Base-by-base conservation (phyloP, 2,797 vertebrate genomes). In the Moxostoma hubbsi region DNA sequence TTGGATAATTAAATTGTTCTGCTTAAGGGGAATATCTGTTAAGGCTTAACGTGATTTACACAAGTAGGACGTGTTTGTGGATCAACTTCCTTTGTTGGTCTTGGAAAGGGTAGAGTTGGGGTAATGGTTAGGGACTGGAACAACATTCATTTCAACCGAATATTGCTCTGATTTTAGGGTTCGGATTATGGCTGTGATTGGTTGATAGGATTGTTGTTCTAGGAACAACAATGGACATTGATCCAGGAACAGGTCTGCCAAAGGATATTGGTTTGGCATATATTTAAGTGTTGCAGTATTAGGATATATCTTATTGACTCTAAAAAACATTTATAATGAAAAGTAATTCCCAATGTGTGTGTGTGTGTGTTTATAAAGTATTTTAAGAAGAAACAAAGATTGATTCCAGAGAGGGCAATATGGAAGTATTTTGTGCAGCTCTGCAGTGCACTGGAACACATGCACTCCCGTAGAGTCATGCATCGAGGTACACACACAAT, bases 381-480 rank as follows among this genome's bases (percentile, higher is more conserved):
- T 89, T 96, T 96, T 88, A 95, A 95, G 85, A 96, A 95, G 90
- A 94, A 96, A 90, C 93, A 93, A 87, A 92, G 95, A 82, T 93
- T 96, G 86, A 96, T 96, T 87, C 95, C 95, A 0, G 95, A 96
- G 90, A 89, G 94, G 86, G 95, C 94, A 0, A 93, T 96, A 85
- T 96, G 95, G 95, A 96, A 96, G 88, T 96, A 96, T 85, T 95
- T 96, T 47, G 94, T 94, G 88, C 95, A 96, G 92, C 90, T 96
- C 73, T 96, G 95, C 92, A 95, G 95, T 51, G 95, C 95, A 1
- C 92, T 96, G 80, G 95, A 96, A 83, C 95, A 96, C 92, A 96
- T 96, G 95, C 95, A 96, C 83, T 96, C 95, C 57, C 95, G 95
- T 86, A 92, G 94, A 74, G 94, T 95, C 86, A 95, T 95, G 95